Evolutionary conservation across 2,888 invertebrate genomes (phyloP), one percentile per base, ranked within the genome.

Genomic region (Pogonocherus hispidulus): DNA sequence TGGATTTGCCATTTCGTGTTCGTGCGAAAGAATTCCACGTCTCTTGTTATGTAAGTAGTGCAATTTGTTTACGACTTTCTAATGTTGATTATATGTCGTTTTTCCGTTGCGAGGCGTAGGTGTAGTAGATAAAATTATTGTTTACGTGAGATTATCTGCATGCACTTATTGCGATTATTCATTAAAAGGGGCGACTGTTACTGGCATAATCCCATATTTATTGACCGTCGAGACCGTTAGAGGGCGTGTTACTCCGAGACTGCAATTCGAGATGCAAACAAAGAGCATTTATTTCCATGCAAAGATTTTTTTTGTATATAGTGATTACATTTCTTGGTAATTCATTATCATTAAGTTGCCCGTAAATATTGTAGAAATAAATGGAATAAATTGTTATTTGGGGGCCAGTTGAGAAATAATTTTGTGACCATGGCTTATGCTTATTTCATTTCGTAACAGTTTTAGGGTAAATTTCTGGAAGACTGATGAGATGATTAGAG

Each of bases 21-120:
- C 11, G 32, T 32, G 32, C 11, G 32, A 8, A 32, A 32, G 11
- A 32, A 32, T 11, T 32, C 8, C 11, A 8, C 3, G 23, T 23
- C 6, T 23, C 23, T 23, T 11, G n/a, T 49, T 49, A 49, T 49
- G 20, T n/a, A 49, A 22, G 20, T 22, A 11, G 32, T 32, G 32
- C 22, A 49, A 49, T 49, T 20, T 49, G 19, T 49, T 49, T 49
- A 22, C 22, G 49, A 22, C 49, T 49, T 49, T 49, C 49, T 49
- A 49, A 49, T 49, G 9, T 22, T 22, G 22, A 49, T 49, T 49
- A 20, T 20, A 20, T 19, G n/a, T n/a, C 6, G n/a, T 18, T 49
- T 49, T 47, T 49, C 32, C 32, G 32, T 11, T 32, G n/a, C 8
- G 22, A 49, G 4, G 18, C 49, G 49, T 49, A 22, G 49, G 49